Evolutionary conservation across 2,797 vertebrate genomes (phyloP), one percentile per base, ranked within the genome.

Genomic region (Synaphobranchus kaupii): DNA sequence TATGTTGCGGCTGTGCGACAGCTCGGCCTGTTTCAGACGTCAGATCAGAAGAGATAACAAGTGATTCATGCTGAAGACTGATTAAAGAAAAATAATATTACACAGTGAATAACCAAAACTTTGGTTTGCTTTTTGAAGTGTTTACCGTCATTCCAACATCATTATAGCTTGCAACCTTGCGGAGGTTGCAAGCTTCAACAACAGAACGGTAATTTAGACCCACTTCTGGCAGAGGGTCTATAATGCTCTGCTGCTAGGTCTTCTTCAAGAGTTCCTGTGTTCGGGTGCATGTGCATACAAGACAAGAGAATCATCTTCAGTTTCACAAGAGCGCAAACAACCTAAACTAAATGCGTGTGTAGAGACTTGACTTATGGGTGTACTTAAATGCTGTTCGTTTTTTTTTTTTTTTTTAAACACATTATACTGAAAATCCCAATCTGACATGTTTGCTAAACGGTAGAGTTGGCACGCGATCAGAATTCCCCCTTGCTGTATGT

Each of bases 101-200:
- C 76, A 48, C 20, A n/a, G 8, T 48, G 76, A 8, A 9, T 80
- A 44, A 39, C 13, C 22, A 44, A 80, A 80, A 48, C 39, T 10
- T 10, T 48, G 17, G 0, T 80, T 80, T 80, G 20, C 44, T 50
- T 48, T 80, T 10, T 80, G 22, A 80, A 48, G 44, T 9, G 1
- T 25, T 9, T 80, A 48, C 76, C 22, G 76, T 80, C 76, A 47
- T 80, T 80, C 76, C 31, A 48, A 48, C 76, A 44, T 80, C 76
- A 48, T 80, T 80, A 48, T 47, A 48, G 76, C 76, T 66, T 22
- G 22, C 60, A 80, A 50, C 4, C 22, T 15, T 10, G 2, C 3
- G 22, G 4, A 48, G 76, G 76, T 48, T 80, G 76, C 44, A 80
- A 25, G 44, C 76, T 80, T 48, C 76, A 48, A 47, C 76, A 76